Conservation (phyloP, 2,888 invertebrate species). For the Pimpla rufipes region DNA sequence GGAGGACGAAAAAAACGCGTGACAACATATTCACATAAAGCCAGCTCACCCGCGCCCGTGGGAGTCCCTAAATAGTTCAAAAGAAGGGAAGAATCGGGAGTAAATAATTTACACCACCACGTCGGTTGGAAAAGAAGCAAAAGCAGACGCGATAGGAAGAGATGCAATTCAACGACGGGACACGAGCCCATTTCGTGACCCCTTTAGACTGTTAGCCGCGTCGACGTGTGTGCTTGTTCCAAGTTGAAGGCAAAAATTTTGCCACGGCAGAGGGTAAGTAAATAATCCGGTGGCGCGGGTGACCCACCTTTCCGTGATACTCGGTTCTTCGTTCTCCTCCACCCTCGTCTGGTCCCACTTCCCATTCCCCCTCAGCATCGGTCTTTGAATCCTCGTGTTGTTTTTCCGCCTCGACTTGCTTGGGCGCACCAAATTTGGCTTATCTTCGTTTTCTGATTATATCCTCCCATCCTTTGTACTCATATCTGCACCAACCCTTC, state of each 20-base stretch:
- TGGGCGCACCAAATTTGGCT: slow-evolving; percentile 63
- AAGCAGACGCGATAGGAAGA: slow-evolving; percentile 7
- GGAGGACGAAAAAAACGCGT: background rate
- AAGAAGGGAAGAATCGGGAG: slow-evolving; percentile 14
- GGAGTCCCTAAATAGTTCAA: slow-evolving; percentile 14
- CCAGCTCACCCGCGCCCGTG: background rate
- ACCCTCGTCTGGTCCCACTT: slow-evolving; percentile 26
- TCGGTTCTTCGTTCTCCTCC: slow-evolving; percentile 62
- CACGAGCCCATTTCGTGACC: slow-evolving; percentile 1
- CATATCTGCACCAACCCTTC: slow-evolving; percentile 47
- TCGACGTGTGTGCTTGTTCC: slow-evolving; percentile 23
- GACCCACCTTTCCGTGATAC: slow-evolving; percentile 81
- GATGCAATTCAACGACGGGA: slow-evolving; percentile 26
- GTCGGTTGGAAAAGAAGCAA: slow-evolving; percentile 4
- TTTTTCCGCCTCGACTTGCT: slow-evolving; percentile 52
- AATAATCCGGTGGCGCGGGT: slow-evolving; percentile 78
- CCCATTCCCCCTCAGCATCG: slow-evolving; percentile 60
- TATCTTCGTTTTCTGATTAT: slow-evolving; percentile 66
- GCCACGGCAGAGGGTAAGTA: slow-evolving; percentile 75
- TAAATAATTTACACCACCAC: slow-evolving; percentile 34
- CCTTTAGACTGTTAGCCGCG: slow-evolving; percentile 7
- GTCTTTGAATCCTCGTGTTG: slow-evolving; percentile 29
- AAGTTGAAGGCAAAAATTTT: slow-evolving; percentile 73
- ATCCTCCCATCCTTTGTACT: slow-evolving; percentile 62
- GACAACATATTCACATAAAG: background rate